Evolutionary conservation across 2,888 invertebrate genomes (phyloP), one percentile per base, ranked within the genome.

Genomic region (Beris chalybata): DNA sequence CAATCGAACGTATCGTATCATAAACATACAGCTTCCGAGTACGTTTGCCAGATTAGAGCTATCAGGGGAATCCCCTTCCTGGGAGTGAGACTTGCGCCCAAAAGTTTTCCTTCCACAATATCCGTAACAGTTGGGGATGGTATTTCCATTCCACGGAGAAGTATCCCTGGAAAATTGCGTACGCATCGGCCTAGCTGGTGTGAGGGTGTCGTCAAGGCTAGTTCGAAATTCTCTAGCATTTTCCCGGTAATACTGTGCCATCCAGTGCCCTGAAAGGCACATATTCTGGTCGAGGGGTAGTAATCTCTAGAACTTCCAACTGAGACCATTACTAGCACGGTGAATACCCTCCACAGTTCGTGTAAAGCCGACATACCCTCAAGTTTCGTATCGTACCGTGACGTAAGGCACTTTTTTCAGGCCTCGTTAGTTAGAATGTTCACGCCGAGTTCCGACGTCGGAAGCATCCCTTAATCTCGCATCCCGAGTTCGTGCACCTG

Each of bases 341-440:
- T 22, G 22, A 22, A 22, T 38, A 38, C 38, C 9, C 38, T 38
- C 38, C 38, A 38, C 38, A 5, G 9, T 38, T 52, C 52, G 52
- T 38, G 43, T 61, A 50, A 61, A 61, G 38, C 61, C 50, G 43
- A 43, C 38, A 50, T 61, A 61, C 61, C 22, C 52, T 50, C 61
- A 50, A 43, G 22, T 50, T 30, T 61, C 52, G 22, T 38, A 43
- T 50, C 32, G 61, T 47, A 38, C 52, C 38, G 61, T 61, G 61
- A 61, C 61, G 61, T 61, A 61, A 61, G 52, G 52, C 38, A 52
- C 38, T 52, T 61, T 61, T 61, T 44, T 32, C 50, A 50, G 38
- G 30, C 38, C 50, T 52, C 61, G 47, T 38, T 52, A 52, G 61
- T 61, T 50, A 61, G 61, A 61, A 52, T 38, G 52, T 32, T 52